A percentile compares a stretch with the other conserved stretches of the same genome.
These are phyloP conservation scores for Rallus limicola DNA, from an alignment of 2,113 vertebrate species.

Conservation along the genomic window DNA sequence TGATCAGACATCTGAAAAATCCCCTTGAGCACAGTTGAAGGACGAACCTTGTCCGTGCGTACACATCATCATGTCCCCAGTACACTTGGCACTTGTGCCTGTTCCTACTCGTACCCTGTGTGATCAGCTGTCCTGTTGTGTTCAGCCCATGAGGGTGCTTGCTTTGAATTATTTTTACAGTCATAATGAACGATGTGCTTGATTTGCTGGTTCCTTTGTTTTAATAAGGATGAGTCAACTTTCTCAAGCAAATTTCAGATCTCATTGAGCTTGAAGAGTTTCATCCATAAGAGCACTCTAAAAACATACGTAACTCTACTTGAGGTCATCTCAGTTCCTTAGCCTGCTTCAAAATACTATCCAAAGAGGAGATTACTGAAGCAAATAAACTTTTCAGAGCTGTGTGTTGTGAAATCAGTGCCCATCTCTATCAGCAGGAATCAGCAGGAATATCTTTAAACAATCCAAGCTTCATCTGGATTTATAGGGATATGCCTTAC, in stretches of 20 bases:
- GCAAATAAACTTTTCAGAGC: conserved; percentile 13
- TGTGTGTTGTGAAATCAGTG: not conserved
- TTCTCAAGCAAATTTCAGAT: conserved; percentile 31
- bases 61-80: not conserved
- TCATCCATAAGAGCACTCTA: not conserved
- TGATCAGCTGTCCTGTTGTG: not conserved
- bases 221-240: conserved; percentile 15
- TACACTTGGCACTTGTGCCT: not conserved
- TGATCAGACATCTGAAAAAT: not conserved
- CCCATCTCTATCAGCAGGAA: not conserved
- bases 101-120: not conserved
- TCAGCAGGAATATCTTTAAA: not conserved
- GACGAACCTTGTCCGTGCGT: not conserved
- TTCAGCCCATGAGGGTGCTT: not conserved
- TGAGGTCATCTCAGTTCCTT: not conserved
- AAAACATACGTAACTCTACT: not conserved
- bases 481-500: not conserved
- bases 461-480: not conserved
- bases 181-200: not conserved
- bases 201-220: conserved; percentile 48
- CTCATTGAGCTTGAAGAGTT: conserved; percentile 8
- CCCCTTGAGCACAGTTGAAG: not conserved
- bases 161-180: conserved; percentile 1
- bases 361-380: not conserved
- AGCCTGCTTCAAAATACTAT: not conserved